These are phyloP conservation scores for Octopus sinensis DNA, from an alignment of 1,140 invertebrate genomes.

Conservation along the genomic window DNA sequence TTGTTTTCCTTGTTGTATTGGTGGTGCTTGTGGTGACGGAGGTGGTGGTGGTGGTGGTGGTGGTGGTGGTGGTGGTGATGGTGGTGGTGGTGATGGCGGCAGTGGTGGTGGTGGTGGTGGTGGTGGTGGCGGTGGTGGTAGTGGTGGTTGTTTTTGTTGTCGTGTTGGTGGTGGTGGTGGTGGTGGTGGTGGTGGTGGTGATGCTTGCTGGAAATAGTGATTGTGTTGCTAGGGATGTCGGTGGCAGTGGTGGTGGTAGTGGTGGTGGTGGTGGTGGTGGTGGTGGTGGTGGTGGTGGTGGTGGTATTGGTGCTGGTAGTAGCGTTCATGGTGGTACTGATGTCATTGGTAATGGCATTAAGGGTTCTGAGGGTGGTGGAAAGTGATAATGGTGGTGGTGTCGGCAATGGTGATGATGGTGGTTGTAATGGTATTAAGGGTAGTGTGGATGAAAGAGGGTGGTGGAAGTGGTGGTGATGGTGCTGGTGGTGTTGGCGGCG, in stretches of 20 bases:
- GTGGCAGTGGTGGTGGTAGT: neutral
- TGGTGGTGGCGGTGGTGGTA: constrained; percentile 13
- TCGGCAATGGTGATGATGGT: neutral
- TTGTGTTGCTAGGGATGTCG: neutral
- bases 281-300: too few relatives aligned
- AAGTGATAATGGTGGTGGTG: too few relatives aligned
- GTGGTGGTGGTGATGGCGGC: constrained; percentile 14
- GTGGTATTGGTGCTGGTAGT: too few relatives aligned
- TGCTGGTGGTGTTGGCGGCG: too few relatives aligned
- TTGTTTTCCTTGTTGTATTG: too few relatives aligned
- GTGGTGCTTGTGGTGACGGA: too few relatives aligned
- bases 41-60: constrained; percentile 15
- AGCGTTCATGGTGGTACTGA: constrained; percentile 6
- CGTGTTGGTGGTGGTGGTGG: neutral
- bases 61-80: constrained; percentile 6
- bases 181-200: too few relatives aligned
- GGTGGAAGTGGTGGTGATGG: neutral
- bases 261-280: constrained; percentile 5
- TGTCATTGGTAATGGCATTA: neutral
- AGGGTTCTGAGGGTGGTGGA: neutral
- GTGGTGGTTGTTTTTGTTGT: neutral
- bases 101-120: constrained; percentile 10
- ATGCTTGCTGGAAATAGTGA: neutral
- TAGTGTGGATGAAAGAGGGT: neutral
- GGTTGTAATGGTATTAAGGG: neutral